Evolutionary conservation across 2,797 vertebrate species (phyloP).

Genomic region (Lerista edwardsae): DNA sequence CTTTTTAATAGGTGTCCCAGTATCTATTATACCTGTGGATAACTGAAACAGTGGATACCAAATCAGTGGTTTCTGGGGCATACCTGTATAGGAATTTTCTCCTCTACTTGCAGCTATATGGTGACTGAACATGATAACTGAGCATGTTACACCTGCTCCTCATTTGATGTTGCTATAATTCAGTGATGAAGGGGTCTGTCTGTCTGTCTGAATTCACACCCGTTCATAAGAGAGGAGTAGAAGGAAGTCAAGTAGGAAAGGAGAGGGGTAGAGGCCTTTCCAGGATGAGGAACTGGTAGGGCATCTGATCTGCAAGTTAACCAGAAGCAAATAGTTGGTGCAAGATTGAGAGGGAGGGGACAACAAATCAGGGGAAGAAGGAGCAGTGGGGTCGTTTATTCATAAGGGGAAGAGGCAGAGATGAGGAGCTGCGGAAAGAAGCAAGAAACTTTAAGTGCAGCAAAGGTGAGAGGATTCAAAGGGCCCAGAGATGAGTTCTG

Average conservation of each 20-base stretch:
- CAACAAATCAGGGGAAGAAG: not conserved
- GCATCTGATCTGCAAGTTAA: too few relatives aligned
- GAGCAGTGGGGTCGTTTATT: too few relatives aligned
- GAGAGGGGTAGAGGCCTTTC: not conserved
- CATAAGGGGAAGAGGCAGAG: too few relatives aligned
- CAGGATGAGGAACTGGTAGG: not conserved
- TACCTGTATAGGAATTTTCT: too few relatives aligned
- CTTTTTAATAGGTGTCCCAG: too few relatives aligned
- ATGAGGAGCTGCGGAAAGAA: not conserved
- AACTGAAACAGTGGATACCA: too few relatives aligned
- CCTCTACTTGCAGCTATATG: not conserved
- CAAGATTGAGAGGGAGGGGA: rapidly evolving
- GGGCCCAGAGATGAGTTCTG: not conserved
- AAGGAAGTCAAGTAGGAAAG: too few relatives aligned
- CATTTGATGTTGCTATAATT: not conserved
- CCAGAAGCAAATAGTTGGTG: too few relatives aligned
- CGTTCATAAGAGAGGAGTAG: not conserved
- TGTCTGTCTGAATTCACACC: not conserved
- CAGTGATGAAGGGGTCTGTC: not conserved
- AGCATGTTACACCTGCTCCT: not conserved
- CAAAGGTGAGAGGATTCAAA: not conserved
- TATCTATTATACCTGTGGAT: too few relatives aligned
- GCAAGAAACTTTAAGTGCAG: not conserved
- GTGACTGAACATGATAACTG: not conserved
- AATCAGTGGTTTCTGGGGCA: too few relatives aligned